These are phyloP conservation scores for Amniataba percoides DNA, from an alignment of 2,797 vertebrate species.

Conservation along the genomic window DNA sequence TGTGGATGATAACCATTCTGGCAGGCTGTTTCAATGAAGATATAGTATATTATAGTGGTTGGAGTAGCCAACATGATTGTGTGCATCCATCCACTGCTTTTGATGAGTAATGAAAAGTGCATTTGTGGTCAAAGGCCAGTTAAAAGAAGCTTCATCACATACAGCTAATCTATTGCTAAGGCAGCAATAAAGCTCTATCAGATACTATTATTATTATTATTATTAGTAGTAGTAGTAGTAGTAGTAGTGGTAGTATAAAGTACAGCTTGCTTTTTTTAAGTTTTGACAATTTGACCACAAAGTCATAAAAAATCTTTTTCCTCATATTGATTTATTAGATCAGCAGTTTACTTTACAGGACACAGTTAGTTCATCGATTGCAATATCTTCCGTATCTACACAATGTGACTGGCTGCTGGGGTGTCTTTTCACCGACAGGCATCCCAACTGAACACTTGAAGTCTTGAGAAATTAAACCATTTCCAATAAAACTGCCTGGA, in stretches of 20 bases:
- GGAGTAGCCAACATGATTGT: too few species aligned
- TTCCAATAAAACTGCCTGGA: not conserved
- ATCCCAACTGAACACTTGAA: not conserved
- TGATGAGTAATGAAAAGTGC: too few species aligned
- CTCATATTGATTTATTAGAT: slow-evolving; percentile 27
- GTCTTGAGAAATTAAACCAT: not conserved
- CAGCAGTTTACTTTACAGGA: slow-evolving; percentile 23
- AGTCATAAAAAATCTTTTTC: not conserved
- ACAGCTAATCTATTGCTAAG: too few species aligned
- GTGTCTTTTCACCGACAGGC: slow-evolving; percentile 1
- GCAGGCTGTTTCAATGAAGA: not conserved
- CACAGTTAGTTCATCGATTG: not conserved
- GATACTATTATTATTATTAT: not conserved
- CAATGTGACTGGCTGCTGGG: not conserved
- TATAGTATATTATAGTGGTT: too few species aligned
- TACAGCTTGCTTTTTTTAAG: not conserved
- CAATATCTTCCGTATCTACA: slow-evolving; percentile 4
- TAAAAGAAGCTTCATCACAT: not conserved
- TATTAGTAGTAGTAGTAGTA: too few species aligned
- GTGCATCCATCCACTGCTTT: too few species aligned
- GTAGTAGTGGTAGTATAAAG: too few species aligned
- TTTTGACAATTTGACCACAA: not conserved
- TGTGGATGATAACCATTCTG: not conserved
- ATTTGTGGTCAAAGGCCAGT: not conserved
- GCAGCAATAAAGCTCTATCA: not conserved